These are phyloP conservation scores for Brachionus sp. DNA, from an alignment of 1,140 invertebrate species.

Conservation along the genomic window DNA sequence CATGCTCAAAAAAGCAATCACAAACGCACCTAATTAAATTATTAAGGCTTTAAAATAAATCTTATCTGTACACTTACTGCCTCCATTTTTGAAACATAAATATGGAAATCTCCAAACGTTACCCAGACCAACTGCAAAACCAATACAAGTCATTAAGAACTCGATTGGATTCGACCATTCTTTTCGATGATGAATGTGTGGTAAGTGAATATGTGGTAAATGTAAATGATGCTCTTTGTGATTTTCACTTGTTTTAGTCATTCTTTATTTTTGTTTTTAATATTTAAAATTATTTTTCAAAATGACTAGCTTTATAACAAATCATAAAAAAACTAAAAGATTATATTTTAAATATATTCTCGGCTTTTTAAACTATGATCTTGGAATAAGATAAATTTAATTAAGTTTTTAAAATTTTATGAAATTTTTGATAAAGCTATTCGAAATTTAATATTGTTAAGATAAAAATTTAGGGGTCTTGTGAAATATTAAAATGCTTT, in stretches of 20 bases:
- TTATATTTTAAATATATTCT: not conserved
- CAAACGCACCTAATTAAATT: conserved; percentile 65
- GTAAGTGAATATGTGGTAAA: not conserved
- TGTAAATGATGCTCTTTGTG: not conserved
- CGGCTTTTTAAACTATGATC: not conserved
- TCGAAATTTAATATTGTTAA: not conserved
- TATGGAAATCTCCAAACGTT: conserved; percentile 44
- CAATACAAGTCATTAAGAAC: conserved; percentile 45
- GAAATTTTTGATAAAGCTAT: not conserved
- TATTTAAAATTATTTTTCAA: not conserved
- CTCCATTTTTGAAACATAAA: conserved; percentile 38
- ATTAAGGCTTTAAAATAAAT: not conserved
- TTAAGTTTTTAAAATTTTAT: not conserved
- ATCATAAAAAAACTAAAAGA: not conserved
- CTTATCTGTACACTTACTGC: not conserved
- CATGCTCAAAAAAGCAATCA: conserved; percentile 67
- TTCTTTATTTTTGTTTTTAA: not conserved
- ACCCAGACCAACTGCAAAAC: conserved; percentile 39
- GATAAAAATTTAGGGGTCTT: not conserved
- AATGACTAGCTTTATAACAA: not conserved
- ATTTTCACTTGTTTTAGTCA: not conserved
- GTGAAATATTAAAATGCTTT: not conserved
- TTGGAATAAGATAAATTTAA: not conserved
- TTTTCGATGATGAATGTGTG: not conserved
- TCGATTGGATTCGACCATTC: conserved; percentile 45